Evolutionary conservation across 2,888 invertebrate species (phyloP).

Genomic region (Eupithecia dodoneata): DNA sequence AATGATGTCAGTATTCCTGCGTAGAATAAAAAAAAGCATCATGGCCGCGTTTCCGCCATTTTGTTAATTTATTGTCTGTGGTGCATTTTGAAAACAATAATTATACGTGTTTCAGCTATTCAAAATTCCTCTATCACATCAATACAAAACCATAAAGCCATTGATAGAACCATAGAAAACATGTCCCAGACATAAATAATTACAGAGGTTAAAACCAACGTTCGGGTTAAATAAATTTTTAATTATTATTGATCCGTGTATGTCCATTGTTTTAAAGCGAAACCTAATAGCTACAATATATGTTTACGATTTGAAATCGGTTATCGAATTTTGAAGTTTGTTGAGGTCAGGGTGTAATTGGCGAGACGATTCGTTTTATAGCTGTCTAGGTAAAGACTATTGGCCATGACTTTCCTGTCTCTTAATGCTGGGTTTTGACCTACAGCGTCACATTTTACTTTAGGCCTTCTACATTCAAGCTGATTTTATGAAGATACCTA

Average conservation of each 20-base stretch:
- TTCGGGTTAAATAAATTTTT: slow-evolving; percentile 47
- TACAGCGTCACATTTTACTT: background rate
- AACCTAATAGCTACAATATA: slow-evolving; percentile 63
- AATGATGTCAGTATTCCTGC: background rate
- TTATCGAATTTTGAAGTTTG: slow-evolving; percentile 34
- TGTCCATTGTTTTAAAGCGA: slow-evolving; percentile 29
- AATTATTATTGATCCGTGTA: slow-evolving; percentile 57
- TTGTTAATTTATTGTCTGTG: background rate
- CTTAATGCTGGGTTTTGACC: background rate
- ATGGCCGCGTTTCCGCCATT: background rate
- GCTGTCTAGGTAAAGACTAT: slow-evolving; percentile 11
- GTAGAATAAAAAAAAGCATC: background rate
- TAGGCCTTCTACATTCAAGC: background rate
- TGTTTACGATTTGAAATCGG: slow-evolving; percentile 54
- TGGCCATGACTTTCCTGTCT: slow-evolving; percentile 27
- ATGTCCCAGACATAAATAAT: slow-evolving; percentile 35
- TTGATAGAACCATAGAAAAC: slow-evolving; percentile 24
- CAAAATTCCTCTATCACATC: background rate
- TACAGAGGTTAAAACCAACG: slow-evolving; percentile 25
- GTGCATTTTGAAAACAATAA: slow-evolving; percentile 3
- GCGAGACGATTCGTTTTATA: slow-evolving; percentile 11
- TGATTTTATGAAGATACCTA: background rate
- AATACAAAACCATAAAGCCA: slow-evolving; percentile 9
- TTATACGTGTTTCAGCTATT: background rate
- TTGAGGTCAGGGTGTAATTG: slow-evolving; percentile 20